Conservation (phyloP, 2,113 vertebrate species). For the Melanerpes aurifrons region DNA sequence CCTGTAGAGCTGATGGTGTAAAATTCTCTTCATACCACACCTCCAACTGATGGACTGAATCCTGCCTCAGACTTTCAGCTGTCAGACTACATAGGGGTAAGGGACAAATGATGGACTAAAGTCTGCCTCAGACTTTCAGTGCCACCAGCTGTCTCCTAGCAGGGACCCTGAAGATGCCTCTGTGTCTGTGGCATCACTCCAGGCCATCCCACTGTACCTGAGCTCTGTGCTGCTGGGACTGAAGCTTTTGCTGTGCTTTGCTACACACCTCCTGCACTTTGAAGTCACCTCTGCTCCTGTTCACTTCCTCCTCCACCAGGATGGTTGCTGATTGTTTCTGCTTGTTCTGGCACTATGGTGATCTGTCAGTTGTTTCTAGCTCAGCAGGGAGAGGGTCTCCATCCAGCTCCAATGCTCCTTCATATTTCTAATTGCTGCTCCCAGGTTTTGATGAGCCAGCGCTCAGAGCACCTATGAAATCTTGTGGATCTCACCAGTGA, state of each 20-base stretch:
- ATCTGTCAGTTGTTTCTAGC: not conserved
- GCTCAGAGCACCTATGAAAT: not conserved
- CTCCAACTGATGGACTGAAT: too few relatives aligned
- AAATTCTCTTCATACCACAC: not conserved
- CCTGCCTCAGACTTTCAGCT: not conserved
- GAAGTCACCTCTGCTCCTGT: not conserved
- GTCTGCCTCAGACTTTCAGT: not conserved
- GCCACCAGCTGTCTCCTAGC: not conserved
- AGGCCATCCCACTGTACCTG: not conserved
- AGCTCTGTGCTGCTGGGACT: not conserved
- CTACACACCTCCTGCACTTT: not conserved
- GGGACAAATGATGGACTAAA: not conserved
- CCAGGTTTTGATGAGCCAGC: not conserved
- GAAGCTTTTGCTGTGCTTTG: not conserved
- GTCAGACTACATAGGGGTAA: not conserved
- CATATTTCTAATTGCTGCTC: not conserved
- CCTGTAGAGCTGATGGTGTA: not conserved
- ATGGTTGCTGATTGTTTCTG: not conserved
- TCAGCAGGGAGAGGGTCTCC: not conserved
- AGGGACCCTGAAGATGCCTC: not conserved
- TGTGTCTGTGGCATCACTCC: not conserved
- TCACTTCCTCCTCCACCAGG: not conserved
- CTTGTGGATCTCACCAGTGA: rapidly evolving
- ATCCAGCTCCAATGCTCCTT: not conserved
- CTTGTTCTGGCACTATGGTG: not conserved